Evolutionary conservation across 2,797 vertebrate species (phyloP).

Genomic region (Passerculus sandwichensis): DNA sequence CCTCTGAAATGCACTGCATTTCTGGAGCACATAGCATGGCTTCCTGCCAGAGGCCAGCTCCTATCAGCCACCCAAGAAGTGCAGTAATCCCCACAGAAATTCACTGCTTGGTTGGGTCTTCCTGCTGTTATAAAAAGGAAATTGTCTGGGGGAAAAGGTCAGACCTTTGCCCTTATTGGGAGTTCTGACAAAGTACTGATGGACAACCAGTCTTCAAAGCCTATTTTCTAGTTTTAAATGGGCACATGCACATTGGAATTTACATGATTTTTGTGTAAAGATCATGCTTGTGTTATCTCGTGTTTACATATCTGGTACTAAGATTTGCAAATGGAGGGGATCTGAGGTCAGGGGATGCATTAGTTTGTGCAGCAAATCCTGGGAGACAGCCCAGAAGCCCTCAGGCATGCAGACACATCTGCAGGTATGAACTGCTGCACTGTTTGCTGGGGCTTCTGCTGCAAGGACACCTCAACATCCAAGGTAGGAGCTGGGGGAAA

Average conservation of each 20-base stretch:
- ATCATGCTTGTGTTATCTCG: background rate
- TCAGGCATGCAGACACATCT: background rate
- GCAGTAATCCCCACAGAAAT: slow-evolving; percentile 44
- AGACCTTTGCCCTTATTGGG: background rate
- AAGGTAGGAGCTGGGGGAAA: background rate
- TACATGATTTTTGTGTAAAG: background rate
- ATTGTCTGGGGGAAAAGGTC: slow-evolving; percentile 13
- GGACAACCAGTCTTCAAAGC: background rate
- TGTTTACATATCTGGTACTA: background rate
- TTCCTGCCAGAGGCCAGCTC: slow-evolving; percentile 37
- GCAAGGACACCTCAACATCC: background rate
- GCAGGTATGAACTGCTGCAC: background rate
- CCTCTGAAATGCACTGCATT: background rate
- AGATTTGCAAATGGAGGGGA: background rate
- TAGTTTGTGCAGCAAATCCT: background rate
- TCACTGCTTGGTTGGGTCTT: slow-evolving; percentile 30
- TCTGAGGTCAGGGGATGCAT: background rate
- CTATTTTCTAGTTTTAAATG: background rate
- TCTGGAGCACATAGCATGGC: background rate
- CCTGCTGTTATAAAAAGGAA: slow-evolving; percentile 32
- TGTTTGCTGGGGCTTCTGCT: background rate
- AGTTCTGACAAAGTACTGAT: background rate
- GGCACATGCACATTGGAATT: background rate
- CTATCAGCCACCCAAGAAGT: slow-evolving; percentile 23
- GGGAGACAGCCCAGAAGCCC: fast-evolving